phyloP scores from a whole-genome alignment of 2,888 invertebrate species.

The Colostygia pectinataria region DNA sequence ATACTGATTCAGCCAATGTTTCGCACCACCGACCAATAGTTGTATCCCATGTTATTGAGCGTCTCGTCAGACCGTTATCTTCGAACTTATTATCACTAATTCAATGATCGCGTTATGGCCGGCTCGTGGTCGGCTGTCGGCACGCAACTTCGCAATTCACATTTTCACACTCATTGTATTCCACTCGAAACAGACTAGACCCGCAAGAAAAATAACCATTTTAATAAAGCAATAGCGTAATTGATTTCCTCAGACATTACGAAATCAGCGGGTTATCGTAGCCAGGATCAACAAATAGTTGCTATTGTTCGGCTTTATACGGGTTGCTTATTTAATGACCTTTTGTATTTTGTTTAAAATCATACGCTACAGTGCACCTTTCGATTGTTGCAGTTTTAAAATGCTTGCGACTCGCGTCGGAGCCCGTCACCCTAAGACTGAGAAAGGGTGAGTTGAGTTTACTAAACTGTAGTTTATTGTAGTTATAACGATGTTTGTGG shows the following conservation, averaged over 20 bases:
- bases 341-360: slow-evolving; percentile 29
- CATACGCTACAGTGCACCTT: slow-evolving; percentile 27
- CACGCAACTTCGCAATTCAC: slow-evolving; percentile 68
- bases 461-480: slow-evolving; percentile 35
- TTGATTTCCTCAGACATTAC: slow-evolving; percentile 46
- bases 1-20: slow-evolving; percentile 22
- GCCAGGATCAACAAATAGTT: slow-evolving; percentile 38
- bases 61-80: slow-evolving; percentile 55
- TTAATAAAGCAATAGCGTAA: slow-evolving; percentile 41
- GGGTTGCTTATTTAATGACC: slow-evolving; percentile 34
- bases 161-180: slow-evolving; percentile 53
- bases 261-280: slow-evolving; percentile 47
- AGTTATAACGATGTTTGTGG: slow-evolving; percentile 50
- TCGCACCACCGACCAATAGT: slow-evolving; percentile 38
- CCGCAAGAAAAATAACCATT: slow-evolving; percentile 40
- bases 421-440: slow-evolving; percentile 94
- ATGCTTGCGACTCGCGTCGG: slow-evolving; percentile 95
- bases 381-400: slow-evolving; percentile 91
- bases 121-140: slow-evolving; percentile 39
- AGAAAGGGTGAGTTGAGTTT: slow-evolving; percentile 89
- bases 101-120: slow-evolving; percentile 68
- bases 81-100: slow-evolving; percentile 66
- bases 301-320: slow-evolving; percentile 36
- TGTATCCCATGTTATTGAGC: slow-evolving; percentile 43
- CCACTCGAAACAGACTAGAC: slow-evolving; percentile 32